Evolutionary conservation across 2,888 invertebrate species (phyloP).

Genomic region (Andrena marginata): DNA sequence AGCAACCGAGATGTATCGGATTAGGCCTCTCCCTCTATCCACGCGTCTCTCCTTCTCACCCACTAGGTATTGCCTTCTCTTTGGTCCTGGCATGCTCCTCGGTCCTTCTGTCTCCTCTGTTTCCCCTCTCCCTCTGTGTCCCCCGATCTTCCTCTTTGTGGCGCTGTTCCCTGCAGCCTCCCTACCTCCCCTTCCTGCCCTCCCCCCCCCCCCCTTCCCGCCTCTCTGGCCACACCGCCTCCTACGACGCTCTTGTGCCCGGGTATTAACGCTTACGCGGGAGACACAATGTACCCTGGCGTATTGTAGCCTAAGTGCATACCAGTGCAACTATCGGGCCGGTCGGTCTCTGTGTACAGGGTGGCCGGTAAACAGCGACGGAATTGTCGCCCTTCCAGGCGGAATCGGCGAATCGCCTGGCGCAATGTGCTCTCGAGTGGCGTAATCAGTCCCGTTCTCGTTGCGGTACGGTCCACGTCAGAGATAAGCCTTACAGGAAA

Average conservation of each 20-base stretch:
- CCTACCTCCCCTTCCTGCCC: not conserved
- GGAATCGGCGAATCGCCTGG: constrained; percentile 44
- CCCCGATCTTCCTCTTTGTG: constrained; percentile 46
- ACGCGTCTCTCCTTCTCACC: constrained; percentile 13
- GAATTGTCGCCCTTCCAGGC: constrained; percentile 33
- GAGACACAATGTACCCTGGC: constrained; percentile 69
- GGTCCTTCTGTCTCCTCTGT: constrained; percentile 39
- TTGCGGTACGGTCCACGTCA: constrained; percentile 24
- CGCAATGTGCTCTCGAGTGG: constrained; percentile 24
- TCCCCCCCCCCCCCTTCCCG: not conserved
- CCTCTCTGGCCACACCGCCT: constrained; percentile 19
- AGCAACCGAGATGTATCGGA: constrained; percentile 66
- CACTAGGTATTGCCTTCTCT: constrained; percentile 22
- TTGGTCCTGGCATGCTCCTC: constrained; percentile 52
- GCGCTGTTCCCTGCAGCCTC: constrained; percentile 27
- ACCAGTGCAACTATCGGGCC: constrained; percentile 64
- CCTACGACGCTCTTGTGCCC: constrained; percentile 44
- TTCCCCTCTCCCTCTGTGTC: not conserved
- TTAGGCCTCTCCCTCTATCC: constrained; percentile 43
- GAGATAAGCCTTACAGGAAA: constrained; percentile 22
- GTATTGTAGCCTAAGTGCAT: constrained; percentile 71
- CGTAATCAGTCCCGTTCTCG: constrained; percentile 49
- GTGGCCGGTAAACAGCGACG: constrained; percentile 60
- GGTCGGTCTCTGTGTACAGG: constrained; percentile 54
- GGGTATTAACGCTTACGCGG: constrained; percentile 72